phyloP scores from a whole-genome alignment of 37 sponge, comb jelly and placozoan species.

The Eunapius fragilis region DNA sequence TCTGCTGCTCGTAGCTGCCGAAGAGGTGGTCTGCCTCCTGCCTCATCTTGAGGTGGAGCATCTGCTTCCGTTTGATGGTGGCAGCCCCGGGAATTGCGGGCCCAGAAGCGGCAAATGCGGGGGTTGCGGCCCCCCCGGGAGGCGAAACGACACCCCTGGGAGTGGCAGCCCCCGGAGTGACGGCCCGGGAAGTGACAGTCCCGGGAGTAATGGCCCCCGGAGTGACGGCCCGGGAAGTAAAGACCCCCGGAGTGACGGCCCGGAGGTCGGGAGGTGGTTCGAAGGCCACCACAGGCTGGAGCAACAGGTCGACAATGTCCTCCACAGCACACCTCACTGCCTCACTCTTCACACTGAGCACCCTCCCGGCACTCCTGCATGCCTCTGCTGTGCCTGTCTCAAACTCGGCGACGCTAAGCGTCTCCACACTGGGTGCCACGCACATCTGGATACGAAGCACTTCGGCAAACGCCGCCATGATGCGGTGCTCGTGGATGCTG shows the following conservation, averaged over 20 bases:
- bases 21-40: conserved; percentile 74
- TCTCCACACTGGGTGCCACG: conserved; percentile 73
- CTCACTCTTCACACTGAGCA: conserved; percentile 60
- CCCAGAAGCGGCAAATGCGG: not conserved
- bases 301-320: conserved; percentile 71
- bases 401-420: conserved; percentile 58
- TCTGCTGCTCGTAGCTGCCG: conserved; percentile 63
- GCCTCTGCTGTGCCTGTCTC: conserved; percentile 22
- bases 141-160: not conserved
- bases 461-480: conserved; percentile 57
- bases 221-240: conserved; percentile 8
- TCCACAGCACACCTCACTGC: conserved; percentile 68
- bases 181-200: not conserved
- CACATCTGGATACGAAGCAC: conserved; percentile 68
- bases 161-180: not conserved
- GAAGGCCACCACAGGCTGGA: conserved; percentile 24
- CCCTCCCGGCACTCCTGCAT: conserved; percentile 38
- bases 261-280: conserved; percentile 33
- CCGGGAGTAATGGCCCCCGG: not conserved
- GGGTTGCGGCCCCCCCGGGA: not conserved
- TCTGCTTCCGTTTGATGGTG: conserved; percentile 28
- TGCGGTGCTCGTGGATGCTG: conserved; percentile 72
- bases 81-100: conserved; percentile 1
- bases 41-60: conserved; percentile 43
- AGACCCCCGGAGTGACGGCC: too few relatives aligned